Percentiles rank a stretch among this genome's conserved stretches.
These are phyloP conservation scores for Anticlea derivata DNA, from an alignment of 2,888 invertebrate genomes.

Conservation along the genomic window DNA sequence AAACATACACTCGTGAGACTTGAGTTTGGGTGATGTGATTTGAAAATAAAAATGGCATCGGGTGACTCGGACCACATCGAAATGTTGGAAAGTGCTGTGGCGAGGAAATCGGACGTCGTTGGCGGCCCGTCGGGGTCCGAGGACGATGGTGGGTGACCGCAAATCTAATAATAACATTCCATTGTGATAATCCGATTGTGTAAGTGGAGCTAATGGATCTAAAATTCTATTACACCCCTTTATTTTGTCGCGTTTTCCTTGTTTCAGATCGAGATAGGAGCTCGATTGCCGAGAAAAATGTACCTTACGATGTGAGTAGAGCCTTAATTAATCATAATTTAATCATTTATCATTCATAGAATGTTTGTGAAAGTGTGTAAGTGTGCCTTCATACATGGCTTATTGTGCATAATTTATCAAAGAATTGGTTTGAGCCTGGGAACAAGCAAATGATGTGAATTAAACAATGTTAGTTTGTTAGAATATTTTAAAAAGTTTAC, in stretches of 20 bases:
- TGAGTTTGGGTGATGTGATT: constrained; percentile 77
- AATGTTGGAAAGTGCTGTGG: constrained; percentile 87
- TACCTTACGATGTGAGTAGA: constrained; percentile 85
- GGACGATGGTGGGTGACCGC: constrained; percentile 81
- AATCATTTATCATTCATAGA: constrained; percentile 12
- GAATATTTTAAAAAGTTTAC: no score
- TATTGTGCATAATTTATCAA: constrained; percentile 1
- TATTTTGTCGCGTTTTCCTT: constrained; percentile 55
- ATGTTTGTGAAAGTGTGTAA: constrained; percentile 12
- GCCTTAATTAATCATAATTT: constrained; percentile 34
- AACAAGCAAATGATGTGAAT: background rate
- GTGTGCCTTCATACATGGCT: background rate
- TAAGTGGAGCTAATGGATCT: constrained; percentile 43
- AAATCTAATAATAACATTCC: constrained; percentile 65
- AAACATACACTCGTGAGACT: constrained; percentile 62
- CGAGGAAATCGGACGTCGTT: constrained; percentile 84
- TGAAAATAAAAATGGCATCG: constrained; percentile 89
- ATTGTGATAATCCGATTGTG: constrained; percentile 54
- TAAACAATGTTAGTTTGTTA: background rate
- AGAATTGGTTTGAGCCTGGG: no score
- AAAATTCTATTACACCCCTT: constrained; percentile 52
- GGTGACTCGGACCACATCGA: constrained; percentile 93
- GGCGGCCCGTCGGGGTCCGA: constrained; percentile 84
- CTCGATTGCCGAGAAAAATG: constrained; percentile 85
- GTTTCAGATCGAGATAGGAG: constrained; percentile 84